Base-by-base conservation (phyloP, 1,140 invertebrate species). In the Formica exsecta region DNA sequence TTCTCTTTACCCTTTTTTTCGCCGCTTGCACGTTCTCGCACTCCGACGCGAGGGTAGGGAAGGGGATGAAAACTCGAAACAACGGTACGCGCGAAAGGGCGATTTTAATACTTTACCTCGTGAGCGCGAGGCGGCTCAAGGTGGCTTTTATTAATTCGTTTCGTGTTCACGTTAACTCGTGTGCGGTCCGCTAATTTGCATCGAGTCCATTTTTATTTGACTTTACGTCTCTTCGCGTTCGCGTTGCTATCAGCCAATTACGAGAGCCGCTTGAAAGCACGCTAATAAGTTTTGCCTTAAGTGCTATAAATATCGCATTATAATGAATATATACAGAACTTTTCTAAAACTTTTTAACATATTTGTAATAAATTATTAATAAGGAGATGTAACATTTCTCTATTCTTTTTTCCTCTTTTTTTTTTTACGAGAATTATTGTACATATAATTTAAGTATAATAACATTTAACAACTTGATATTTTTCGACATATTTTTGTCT, bases 121-220 rank as follows among this genome's bases (percentile, higher is more conserved):
- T 57, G 57, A 61, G 38, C 38, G 44, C 41, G 62, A 22, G 66
- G 54, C 57, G 29, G 59, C 19, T 48, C 66, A 71, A 81, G 79
- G 19, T 71, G 51, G 38, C 25, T 73, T 81, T 81, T 81, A 81
- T 71, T 81, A 81, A 81, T 81, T 71, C 19, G 36, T 81, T 71
- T 61, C 65, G 54, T 71, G 36, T 81, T 71, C 70, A 81, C 51
- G 77, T 81, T 81, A 81, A 81, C 59, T 81, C 25, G 61, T 38
- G 62, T 57, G 4, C 62, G 22, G 22, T 16, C 36, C 65, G 51
- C 65, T 71, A 71, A 81, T 81, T 81, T 71, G 77, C 36, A 44
- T 68, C 8, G 64, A 68, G n/a, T 54, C 38, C 19, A 51, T 44
- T 81, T 81, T 71, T 57, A 44, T 81, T 41, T 6, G 51, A 22